Conservation (phyloP, 2,113 vertebrate species). For the Gambusia affinis region DNA sequence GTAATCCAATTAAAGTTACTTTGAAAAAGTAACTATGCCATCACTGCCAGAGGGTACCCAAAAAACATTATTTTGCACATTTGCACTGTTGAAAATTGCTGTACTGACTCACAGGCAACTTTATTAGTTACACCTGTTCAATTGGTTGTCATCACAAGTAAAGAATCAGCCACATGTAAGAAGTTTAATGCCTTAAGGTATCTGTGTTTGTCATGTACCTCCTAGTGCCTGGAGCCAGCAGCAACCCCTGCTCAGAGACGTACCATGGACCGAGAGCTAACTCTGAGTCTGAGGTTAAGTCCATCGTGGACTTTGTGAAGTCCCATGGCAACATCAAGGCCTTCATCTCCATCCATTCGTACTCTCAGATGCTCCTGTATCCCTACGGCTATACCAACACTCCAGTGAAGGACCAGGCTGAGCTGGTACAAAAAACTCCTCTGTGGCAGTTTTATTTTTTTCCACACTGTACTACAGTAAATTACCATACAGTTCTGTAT, state of each 20-base stretch:
- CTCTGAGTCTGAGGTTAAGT: constrained; percentile 90
- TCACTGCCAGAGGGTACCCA: neutral
- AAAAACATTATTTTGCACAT: neutral
- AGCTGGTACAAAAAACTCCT: constrained; percentile 83
- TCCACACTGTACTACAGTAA: neutral
- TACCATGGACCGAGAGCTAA: constrained; percentile 84
- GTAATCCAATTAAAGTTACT: too few species aligned
- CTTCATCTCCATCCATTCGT: constrained; percentile 94
- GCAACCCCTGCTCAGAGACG: constrained; percentile 82
- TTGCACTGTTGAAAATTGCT: neutral
- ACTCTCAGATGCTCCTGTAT: constrained; percentile 94
- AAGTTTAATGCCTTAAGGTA: too few species aligned
- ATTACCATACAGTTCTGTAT: neutral
- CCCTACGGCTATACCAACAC: constrained; percentile 87
- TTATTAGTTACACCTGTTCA: neutral
- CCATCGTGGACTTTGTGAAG: constrained; percentile 93
- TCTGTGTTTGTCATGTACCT: neutral
- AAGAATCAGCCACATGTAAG: too few species aligned
- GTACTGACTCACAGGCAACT: neutral
- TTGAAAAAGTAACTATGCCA: too few species aligned
- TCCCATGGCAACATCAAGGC: constrained; percentile 88
- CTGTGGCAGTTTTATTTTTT: neutral
- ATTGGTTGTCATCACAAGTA: too few species aligned
- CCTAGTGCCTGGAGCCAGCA: constrained; percentile 85
- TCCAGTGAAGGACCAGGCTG: constrained; percentile 64